Evolutionary conservation across 2,888 invertebrate species (phyloP).

Genomic region (Anaspis maculata): DNA sequence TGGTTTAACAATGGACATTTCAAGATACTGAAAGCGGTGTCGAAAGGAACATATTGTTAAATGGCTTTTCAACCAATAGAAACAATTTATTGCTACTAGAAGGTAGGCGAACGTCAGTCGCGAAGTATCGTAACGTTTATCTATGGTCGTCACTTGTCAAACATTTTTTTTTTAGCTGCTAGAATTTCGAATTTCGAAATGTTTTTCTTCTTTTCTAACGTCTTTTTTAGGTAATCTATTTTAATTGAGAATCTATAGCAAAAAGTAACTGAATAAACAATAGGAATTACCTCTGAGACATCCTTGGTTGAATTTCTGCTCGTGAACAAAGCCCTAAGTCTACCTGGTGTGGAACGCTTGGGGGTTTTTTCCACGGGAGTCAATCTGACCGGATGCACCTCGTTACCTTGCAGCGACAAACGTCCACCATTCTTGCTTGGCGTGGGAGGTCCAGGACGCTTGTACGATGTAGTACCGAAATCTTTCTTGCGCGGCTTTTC

Average conservation of each 20-base stretch:
- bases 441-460: constrained; percentile 79
- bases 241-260: background rate
- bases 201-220: too few species aligned
- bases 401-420: constrained; percentile 56
- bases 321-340: constrained; percentile 54
- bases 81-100: too few species aligned
- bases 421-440: constrained; percentile 73
- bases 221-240: background rate
- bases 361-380: constrained; percentile 34
- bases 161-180: too few species aligned
- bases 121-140: too few species aligned
- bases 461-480: constrained; percentile 66
- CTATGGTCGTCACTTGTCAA: too few species aligned
- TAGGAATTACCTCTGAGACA: constrained; percentile 5
- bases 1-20: too few species aligned
- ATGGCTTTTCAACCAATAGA: too few species aligned
- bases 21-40: too few species aligned
- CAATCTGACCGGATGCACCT: constrained; percentile 51
- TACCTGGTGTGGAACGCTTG: constrained; percentile 55
- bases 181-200: too few species aligned
- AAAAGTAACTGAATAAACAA: too few species aligned
- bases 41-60: too few species aligned
- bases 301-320: constrained; percentile 30
- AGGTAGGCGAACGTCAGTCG: too few species aligned
- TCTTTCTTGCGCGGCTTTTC: constrained; percentile 48